Evolutionary conservation across 2,113 vertebrate genomes (phyloP).

Genomic region (Meriones unguiculatus): DNA sequence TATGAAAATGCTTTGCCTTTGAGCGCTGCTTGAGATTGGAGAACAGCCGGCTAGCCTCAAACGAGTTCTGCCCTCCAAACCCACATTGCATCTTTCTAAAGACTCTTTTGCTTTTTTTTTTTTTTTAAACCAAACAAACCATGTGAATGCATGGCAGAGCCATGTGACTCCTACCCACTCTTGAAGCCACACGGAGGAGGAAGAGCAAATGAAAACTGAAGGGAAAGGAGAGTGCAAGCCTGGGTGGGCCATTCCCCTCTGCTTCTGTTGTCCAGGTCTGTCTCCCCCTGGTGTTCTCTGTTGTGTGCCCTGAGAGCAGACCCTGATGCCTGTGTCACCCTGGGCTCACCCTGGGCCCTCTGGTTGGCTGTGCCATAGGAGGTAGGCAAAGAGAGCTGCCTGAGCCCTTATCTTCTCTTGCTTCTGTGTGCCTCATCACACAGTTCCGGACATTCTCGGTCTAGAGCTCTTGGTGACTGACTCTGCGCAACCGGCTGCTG

Average conservation of each 20-base stretch:
- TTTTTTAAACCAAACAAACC: not conserved
- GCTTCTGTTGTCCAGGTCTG: not conserved
- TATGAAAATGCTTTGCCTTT: constrained; percentile 14
- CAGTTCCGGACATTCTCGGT: not conserved
- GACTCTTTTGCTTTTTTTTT: not conserved
- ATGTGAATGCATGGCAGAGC: not conserved
- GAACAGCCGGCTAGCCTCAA: not conserved
- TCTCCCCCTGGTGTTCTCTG: not conserved
- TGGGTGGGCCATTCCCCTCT: not conserved
- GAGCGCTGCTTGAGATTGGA: not conserved
- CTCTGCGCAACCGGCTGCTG: not conserved
- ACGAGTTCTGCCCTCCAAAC: not conserved
- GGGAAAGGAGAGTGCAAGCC: not conserved
- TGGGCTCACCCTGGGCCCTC: not conserved
- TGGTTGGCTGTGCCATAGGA: not conserved
- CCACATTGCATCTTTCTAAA: not conserved
- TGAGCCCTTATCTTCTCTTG: not conserved
- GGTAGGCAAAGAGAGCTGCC: not conserved
- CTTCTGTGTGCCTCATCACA: not conserved
- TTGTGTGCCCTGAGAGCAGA: not conserved
- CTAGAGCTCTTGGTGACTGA: not conserved
- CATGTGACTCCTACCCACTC: not conserved
- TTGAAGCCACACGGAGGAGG: not conserved
- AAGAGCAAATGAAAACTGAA: not conserved
- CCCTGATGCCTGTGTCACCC: not conserved